A percentile compares a stretch with the other conserved stretches of the same genome.
These are phyloP conservation scores for Steatocranus sp. DNA, from an alignment of 2,797 vertebrate genomes.

Conservation along the genomic window DNA sequence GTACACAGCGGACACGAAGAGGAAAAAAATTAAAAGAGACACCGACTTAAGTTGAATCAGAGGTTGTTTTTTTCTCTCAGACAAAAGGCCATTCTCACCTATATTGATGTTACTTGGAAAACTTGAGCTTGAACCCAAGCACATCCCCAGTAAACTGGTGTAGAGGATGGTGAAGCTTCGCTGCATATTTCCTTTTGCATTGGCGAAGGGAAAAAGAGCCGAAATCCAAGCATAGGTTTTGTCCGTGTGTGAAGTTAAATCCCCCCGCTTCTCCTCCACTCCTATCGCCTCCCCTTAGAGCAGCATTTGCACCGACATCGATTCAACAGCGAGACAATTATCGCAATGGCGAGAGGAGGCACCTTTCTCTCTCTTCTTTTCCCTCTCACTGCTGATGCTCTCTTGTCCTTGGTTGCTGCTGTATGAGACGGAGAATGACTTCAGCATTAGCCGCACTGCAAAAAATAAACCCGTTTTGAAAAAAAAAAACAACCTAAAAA, in stretches of 20 bases:
- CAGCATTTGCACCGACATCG: constrained; percentile 59
- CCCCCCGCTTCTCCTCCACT: constrained; percentile 53
- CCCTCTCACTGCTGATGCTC: constrained; percentile 55
- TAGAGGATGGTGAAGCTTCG: constrained; percentile 97
- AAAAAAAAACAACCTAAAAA: background rate
- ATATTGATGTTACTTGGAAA: constrained; percentile 99
- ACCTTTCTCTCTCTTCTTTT: constrained; percentile 42
- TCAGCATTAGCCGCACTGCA: constrained; percentile 44
- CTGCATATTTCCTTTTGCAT: constrained; percentile 99
- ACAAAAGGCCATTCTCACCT: constrained; percentile 79
- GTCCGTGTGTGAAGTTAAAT: constrained; percentile 60
- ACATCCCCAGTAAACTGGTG: constrained; percentile 97
- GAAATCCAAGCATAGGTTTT: constrained; percentile 91
- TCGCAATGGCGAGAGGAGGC: constrained; percentile 73
- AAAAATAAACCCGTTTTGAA: constrained; percentile 26
- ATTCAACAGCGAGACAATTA: constrained; percentile 43
- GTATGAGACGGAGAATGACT: constrained; percentile 54
- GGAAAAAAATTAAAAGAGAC: background rate
- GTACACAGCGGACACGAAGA: background rate
- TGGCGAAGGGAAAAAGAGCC: constrained; percentile 88
- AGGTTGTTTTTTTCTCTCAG: background rate
- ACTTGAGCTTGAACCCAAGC: constrained; percentile 96
- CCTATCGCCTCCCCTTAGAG: constrained; percentile 76
- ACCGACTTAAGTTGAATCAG: background rate
- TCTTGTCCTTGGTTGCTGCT: constrained; percentile 64